Conservation (phyloP, 2,113 vertebrate genomes). For the Morone saxatilis region DNA sequence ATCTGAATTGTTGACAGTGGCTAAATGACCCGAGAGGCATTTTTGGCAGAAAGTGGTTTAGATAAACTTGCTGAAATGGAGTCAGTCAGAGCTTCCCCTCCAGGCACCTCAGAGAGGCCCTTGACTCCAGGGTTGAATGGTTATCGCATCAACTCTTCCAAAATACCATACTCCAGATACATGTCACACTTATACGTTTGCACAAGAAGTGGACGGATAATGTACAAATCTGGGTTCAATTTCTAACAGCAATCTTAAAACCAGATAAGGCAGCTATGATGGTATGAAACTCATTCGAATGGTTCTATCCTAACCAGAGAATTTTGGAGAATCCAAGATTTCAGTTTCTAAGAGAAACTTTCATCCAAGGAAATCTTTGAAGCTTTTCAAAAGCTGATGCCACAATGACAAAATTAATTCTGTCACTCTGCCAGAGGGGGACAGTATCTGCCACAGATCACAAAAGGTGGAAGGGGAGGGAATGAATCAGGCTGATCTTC, state of each 20-base stretch:
- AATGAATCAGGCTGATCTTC: constrained; percentile 14
- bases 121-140: constrained; percentile 35
- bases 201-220: constrained; percentile 20
- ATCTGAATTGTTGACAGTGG: constrained; percentile 75
- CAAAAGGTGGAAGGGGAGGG: background rate
- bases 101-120: constrained; percentile 29
- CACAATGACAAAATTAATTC: background rate
- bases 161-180: constrained; percentile 25
- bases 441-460: background rate
- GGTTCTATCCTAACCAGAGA: background rate
- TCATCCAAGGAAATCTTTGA: background rate
- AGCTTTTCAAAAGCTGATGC: background rate
- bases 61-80: constrained; percentile 69
- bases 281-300: constrained; percentile 4
- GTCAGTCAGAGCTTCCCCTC: constrained; percentile 43
- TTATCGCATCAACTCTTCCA: constrained; percentile 39
- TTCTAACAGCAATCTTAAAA: constrained; percentile 14
- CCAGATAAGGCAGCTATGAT: background rate
- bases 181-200: background rate
- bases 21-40: constrained; percentile 72
- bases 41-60: constrained; percentile 64
- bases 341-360: constrained; percentile 1
- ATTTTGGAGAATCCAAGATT: background rate
- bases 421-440: constrained; percentile 26
- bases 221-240: background rate